Percentiles rank a stretch among this genome's conserved stretches.
These are phyloP conservation scores for Nomada ruficornis DNA, from an alignment of 2,888 invertebrate genomes.

Conservation along the genomic window DNA sequence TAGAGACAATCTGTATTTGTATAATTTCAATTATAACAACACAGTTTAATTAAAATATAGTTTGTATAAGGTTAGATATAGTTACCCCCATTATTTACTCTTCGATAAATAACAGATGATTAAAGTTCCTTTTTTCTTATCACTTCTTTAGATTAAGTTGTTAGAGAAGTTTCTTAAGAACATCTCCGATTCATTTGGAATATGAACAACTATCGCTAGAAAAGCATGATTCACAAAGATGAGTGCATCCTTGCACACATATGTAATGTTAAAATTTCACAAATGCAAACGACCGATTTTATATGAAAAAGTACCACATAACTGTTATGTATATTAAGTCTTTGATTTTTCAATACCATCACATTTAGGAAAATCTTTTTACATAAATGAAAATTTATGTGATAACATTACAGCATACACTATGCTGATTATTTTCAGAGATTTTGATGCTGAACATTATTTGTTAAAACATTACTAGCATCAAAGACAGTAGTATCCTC, in stretches of 20 bases:
- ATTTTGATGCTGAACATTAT: conserved; percentile 69
- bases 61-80: conserved; percentile 68
- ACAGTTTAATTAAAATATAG: conserved; percentile 71
- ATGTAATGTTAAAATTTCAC: conserved; percentile 39
- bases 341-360: conserved; percentile 21
- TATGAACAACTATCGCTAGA: conserved; percentile 57
- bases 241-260: conserved; percentile 55
- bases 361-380: conserved; percentile 26
- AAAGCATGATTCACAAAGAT: conserved; percentile 57
- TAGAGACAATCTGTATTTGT: conserved; percentile 79
- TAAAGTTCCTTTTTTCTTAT: conserved; percentile 52
- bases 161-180: conserved; percentile 49
- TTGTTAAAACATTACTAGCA: conserved; percentile 75
- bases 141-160: conserved; percentile 58
- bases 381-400: conserved; percentile 28
- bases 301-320: conserved; percentile 38
- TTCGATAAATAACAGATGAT: conserved; percentile 39
- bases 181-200: conserved; percentile 39
- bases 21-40: conserved; percentile 76
- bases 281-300: conserved; percentile 50
- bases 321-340: conserved; percentile 23
- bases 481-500: conserved; percentile 84
- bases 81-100: conserved; percentile 49
- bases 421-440: conserved; percentile 51
- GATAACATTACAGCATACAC: conserved; percentile 14